Evolutionary conservation across 2,113 vertebrate genomes (phyloP).

Genomic region (Cyrtonyx montezumae): DNA sequence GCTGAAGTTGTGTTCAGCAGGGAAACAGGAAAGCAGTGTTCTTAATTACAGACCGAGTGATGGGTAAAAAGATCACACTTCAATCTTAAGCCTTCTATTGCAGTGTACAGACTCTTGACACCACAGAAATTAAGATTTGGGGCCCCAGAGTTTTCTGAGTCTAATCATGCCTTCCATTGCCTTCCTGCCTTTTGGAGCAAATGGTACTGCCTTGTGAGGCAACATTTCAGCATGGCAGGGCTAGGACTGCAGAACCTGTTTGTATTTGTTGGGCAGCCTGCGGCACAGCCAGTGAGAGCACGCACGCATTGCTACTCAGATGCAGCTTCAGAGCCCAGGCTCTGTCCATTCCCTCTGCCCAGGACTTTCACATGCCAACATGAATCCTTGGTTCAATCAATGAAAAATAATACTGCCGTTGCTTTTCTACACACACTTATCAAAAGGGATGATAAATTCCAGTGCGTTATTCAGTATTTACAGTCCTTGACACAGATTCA

Average conservation of each 20-base stretch:
- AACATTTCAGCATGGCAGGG: neutral
- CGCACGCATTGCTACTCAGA: rapidly evolving
- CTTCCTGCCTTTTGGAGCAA: neutral
- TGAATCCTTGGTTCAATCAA: neutral
- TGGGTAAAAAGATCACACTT: neutral
- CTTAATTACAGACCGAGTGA: neutral
- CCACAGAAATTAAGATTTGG: neutral
- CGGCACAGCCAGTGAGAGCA: neutral
- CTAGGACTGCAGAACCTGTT: neutral
- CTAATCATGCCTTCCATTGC: neutral
- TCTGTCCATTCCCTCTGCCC: neutral
- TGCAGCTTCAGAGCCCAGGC: neutral
- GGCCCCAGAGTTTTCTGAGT: neutral
- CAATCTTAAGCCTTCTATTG: neutral
- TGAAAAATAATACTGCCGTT: neutral
- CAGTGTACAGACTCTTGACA: neutral
- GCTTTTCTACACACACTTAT: neutral
- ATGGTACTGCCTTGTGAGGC: neutral
- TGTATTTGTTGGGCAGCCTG: neutral
- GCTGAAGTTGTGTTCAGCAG: neutral
- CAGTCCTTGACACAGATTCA: neutral
- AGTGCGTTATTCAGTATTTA: neutral
- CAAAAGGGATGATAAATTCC: neutral
- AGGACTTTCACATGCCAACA: neutral
- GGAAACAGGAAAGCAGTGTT: neutral